phyloP scores from a whole-genome alignment of 2,113 vertebrate species.

The Opisthocomus hoazin region DNA sequence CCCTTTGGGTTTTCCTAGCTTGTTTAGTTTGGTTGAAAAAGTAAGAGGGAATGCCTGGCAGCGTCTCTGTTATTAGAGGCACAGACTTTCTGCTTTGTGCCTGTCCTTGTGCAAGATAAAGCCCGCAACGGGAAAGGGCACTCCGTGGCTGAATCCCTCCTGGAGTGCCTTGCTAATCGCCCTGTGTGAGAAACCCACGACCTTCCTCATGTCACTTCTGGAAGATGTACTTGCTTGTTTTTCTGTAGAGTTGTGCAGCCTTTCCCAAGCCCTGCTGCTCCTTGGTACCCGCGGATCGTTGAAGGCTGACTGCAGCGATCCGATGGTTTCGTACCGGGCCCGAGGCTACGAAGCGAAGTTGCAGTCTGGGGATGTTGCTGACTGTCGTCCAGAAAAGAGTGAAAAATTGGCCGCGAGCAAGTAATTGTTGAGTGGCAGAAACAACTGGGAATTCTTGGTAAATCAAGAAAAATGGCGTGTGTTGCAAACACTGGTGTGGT shows the following conservation, averaged over 20 bases:
- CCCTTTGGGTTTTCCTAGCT: background rate
- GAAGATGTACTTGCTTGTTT: background rate
- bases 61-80: background rate
- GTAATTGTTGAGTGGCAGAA: background rate
- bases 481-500: background rate
- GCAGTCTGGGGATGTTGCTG: background rate
- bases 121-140: background rate
- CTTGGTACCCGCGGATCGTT: background rate
- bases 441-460: background rate
- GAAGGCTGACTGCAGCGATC: background rate
- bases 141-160: background rate
- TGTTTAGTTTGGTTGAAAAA: background rate
- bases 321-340: background rate
- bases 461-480: slow-evolving; percentile 12
- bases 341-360: background rate
- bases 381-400: background rate
- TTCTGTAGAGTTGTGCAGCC: background rate
- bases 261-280: background rate
- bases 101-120: background rate
- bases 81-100: background rate
- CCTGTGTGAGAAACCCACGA: background rate
- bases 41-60: background rate
- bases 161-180: background rate
- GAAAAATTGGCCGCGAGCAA: background rate
- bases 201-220: background rate